phyloP scores from a whole-genome alignment of 1,140 invertebrate species.

The Globodera ellingtonae region DNA sequence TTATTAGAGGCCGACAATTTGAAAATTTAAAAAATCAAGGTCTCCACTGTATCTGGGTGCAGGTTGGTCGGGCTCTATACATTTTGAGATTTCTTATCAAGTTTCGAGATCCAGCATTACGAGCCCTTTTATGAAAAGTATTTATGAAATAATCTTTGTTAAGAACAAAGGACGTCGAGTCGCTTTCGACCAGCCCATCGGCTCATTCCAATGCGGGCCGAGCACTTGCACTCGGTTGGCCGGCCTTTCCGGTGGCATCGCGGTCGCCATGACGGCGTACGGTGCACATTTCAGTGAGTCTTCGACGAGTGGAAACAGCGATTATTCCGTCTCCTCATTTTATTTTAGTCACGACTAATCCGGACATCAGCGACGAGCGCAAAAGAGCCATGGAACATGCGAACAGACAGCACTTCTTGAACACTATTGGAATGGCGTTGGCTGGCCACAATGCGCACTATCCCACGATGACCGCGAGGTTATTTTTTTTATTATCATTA shows the following conservation, averaged over 20 bases:
- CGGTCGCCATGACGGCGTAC: constrained; percentile 20
- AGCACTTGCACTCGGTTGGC: background rate
- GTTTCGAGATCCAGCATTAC: no score
- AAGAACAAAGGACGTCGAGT: background rate
- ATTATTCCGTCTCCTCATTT: background rate
- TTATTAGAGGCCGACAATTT: no score
- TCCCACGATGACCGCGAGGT: constrained; percentile 8
- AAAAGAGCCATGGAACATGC: constrained; percentile 21
- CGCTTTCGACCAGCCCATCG: background rate
- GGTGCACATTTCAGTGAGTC: constrained; percentile 26
- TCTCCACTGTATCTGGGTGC: no score
- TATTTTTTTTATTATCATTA: no score
- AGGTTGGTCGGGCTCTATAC: no score
- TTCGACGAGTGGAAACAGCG: background rate
- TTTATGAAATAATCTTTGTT: background rate
- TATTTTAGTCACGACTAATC: constrained; percentile 20
- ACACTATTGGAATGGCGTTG: constrained; percentile 24
- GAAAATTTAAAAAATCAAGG: no score
- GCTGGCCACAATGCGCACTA: background rate
- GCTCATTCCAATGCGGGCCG: constrained; percentile 11
- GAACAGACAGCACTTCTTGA: constrained; percentile 20
- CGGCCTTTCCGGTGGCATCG: constrained; percentile 17
- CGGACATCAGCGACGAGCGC: constrained; percentile 18
- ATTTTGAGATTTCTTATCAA: no score
- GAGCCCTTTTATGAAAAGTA: background rate